Evolutionary conservation across 2,888 invertebrate genomes (phyloP).

Genomic region (Xanthorhoe spadicearia): DNA sequence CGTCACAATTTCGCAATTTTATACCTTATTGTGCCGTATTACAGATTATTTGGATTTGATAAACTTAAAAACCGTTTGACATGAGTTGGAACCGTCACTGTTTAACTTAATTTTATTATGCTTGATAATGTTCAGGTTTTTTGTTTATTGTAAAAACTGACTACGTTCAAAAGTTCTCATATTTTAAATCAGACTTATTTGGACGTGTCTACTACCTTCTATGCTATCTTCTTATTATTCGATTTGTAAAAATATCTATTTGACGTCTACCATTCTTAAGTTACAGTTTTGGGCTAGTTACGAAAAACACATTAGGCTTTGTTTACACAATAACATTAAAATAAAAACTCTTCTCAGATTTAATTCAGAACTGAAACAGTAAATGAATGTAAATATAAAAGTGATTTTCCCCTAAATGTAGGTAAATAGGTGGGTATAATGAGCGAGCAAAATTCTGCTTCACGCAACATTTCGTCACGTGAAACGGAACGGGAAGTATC

Average conservation of each 20-base stretch:
- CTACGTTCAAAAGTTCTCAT: too few relatives aligned
- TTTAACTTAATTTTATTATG: not conserved
- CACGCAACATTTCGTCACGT: slow-evolving; percentile 47
- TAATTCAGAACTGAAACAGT: not conserved
- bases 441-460: slow-evolving; percentile 40
- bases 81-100: not conserved
- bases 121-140: not conserved
- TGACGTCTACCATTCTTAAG: too few relatives aligned
- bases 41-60: slow-evolving; percentile 11
- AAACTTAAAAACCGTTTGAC: not conserved
- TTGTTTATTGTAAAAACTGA: too few relatives aligned
- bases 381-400: slow-evolving; percentile 15
- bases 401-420: slow-evolving; percentile 35
- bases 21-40: slow-evolving; percentile 42
- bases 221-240: too few relatives aligned
- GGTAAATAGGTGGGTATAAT: slow-evolving; percentile 39
- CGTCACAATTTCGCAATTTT: slow-evolving; percentile 57
- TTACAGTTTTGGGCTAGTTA: too few relatives aligned
- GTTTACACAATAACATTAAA: too few relatives aligned
- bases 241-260: too few relatives aligned
- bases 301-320: too few relatives aligned
- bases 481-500: slow-evolving; percentile 46
- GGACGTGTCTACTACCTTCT: too few relatives aligned
- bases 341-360: not conserved
- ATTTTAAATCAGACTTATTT: too few relatives aligned